Evolutionary conservation across 1,140 invertebrate species (phyloP).

Genomic region (Aphidius ervi): DNA sequence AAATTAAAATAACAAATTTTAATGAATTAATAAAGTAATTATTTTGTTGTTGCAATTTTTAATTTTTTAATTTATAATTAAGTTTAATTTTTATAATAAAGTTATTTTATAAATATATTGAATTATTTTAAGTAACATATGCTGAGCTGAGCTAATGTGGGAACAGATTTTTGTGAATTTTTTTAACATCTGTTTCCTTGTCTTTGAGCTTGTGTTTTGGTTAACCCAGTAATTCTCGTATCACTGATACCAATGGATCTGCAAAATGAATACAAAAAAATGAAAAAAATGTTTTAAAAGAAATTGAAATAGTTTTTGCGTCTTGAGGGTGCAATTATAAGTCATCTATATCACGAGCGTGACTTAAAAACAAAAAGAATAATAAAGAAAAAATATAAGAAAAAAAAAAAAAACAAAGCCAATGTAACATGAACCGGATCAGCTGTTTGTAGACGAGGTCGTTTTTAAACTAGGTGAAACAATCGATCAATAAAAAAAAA

Average conservation of each 20-base stretch:
- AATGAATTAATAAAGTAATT: too few species aligned
- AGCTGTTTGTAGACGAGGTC: slow-evolving; percentile 8
- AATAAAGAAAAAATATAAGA: background rate
- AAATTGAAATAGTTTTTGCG: background rate
- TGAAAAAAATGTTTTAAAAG: background rate
- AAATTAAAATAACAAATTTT: too few species aligned
- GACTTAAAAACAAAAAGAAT: background rate
- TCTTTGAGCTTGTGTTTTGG: background rate
- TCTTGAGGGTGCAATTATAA: slow-evolving; percentile 11
- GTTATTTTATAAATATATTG: too few species aligned
- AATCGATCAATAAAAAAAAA: too few species aligned
- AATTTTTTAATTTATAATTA: too few species aligned
- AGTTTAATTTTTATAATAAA: too few species aligned
- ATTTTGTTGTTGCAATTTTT: too few species aligned
- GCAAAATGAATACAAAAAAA: background rate
- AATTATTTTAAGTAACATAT: background rate
- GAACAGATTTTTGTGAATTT: slow-evolving; percentile 1
- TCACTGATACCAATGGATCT: background rate
- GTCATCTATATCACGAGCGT: slow-evolving; percentile 10
- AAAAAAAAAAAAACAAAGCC: slow-evolving; percentile 12
- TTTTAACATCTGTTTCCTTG: slow-evolving; percentile 4
- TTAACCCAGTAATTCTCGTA: background rate
- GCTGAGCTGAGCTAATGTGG: slow-evolving; percentile 5
- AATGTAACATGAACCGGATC: slow-evolving; percentile 17
- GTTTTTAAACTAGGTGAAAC: slow-evolving; percentile 30